A percentile compares a stretch with the other conserved stretches of the same genome.
These are phyloP conservation scores for Phalacrocorax brasilianus DNA, from an alignment of 2,113 vertebrate genomes.

Conservation along the genomic window DNA sequence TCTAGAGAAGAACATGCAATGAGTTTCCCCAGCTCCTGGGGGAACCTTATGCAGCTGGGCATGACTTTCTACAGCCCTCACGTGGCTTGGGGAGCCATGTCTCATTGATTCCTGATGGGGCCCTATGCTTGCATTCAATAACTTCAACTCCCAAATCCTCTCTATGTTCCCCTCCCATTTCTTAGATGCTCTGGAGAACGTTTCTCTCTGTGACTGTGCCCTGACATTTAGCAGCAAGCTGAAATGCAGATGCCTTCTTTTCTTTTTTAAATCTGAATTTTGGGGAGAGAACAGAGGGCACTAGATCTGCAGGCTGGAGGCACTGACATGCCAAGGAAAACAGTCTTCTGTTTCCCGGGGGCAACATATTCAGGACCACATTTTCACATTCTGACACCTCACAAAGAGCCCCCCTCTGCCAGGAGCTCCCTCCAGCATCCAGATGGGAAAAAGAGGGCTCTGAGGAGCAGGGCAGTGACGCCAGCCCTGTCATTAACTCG, in stretches of 20 bases:
- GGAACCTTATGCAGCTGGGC: neutral
- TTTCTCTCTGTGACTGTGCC: neutral
- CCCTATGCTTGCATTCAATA: neutral
- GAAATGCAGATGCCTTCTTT: neutral
- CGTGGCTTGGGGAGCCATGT: neutral
- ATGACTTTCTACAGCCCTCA: neutral
- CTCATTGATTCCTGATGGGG: conserved; percentile 20
- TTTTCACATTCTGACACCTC: too few relatives aligned
- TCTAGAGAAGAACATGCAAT: fast-evolving
- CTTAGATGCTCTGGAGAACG: neutral
- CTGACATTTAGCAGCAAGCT: neutral
- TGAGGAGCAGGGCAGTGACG: neutral
- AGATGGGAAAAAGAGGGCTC: neutral
- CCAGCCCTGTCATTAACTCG: neutral
- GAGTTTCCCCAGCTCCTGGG: neutral
- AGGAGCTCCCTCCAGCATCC: neutral
- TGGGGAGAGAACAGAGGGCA: neutral
- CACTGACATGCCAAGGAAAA: neutral
- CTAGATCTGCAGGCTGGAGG: neutral
- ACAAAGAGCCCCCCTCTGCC: fast-evolving
- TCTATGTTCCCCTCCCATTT: neutral
- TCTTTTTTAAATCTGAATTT: neutral
- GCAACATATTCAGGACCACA: fast-evolving
- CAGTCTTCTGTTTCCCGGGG: neutral
- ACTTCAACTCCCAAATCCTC: neutral